Percentiles rank a stretch among this genome's conserved stretches.
Conservation (phyloP, 2,888 invertebrate genomes). For the Acanthacorydalis orientalis region DNA sequence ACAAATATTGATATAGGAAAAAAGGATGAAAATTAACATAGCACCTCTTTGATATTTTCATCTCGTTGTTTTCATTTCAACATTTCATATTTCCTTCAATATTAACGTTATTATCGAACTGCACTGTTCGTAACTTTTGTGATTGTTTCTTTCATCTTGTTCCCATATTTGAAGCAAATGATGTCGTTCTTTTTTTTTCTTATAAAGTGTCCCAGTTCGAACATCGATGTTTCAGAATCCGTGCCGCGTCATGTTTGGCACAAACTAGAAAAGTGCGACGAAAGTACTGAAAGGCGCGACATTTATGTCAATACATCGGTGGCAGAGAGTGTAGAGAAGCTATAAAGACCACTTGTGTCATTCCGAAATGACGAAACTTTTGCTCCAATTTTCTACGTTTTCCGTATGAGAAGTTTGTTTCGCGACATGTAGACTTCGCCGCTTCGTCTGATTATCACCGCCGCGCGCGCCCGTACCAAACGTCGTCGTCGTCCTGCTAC, state of each 20-base stretch:
- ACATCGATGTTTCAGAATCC: too few species aligned
- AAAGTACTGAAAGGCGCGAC: conserved; percentile 22
- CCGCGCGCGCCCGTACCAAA: background rate
- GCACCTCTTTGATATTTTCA: too few species aligned
- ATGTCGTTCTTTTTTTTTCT: background rate
- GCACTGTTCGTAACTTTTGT: too few species aligned
- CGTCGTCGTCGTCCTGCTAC: background rate
- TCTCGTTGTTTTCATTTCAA: too few species aligned
- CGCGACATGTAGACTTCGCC: background rate
- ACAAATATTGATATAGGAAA: too few species aligned
- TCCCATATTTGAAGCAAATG: too few species aligned
- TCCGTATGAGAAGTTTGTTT: conserved; percentile 1
- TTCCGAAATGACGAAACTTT: conserved; percentile 37
- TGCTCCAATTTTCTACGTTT: conserved; percentile 23
- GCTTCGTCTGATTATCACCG: background rate
- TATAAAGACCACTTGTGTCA: conserved; percentile 42
- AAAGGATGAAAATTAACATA: too few species aligned
- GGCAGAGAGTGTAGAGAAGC: conserved; percentile 18
- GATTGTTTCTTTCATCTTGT: too few species aligned
- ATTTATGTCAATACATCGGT: conserved; percentile 33
- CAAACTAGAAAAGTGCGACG: conserved; percentile 16
- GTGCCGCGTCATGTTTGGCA: too few species aligned
- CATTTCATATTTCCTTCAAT: too few species aligned
- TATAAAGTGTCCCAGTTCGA: background rate
- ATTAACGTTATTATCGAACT: too few species aligned